Evolutionary conservation across 2,113 vertebrate genomes (phyloP).

Genomic region (Archocentrus centrarchus): DNA sequence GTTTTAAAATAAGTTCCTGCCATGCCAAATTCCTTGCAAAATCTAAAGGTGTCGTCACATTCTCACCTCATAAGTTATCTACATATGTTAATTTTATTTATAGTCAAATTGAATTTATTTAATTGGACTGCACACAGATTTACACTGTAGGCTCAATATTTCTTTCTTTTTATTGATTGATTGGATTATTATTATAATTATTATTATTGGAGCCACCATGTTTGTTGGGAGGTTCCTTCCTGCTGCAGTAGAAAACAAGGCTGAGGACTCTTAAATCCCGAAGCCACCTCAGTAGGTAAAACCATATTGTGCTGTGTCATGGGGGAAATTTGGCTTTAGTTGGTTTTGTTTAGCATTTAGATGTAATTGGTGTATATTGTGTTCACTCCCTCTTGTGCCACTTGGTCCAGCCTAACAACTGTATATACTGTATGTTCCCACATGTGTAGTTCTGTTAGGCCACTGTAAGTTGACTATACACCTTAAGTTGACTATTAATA

Average conservation of each 20-base stretch:
- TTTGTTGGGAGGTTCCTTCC: background rate
- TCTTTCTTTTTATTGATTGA: background rate
- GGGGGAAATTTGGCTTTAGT: background rate
- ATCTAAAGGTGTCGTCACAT: background rate
- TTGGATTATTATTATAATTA: background rate
- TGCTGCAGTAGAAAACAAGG: background rate
- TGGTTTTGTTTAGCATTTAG: background rate
- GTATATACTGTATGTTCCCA: background rate
- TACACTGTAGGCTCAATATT: background rate
- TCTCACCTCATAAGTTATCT: background rate
- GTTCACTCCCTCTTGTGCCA: background rate
- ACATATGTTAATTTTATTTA: background rate
- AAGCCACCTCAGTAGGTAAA: constrained; percentile 1
- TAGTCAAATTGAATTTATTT: background rate
- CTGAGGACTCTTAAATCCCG: background rate
- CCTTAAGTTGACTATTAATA: background rate
- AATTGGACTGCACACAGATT: background rate
- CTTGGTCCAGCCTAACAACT: background rate
- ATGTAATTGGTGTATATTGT: background rate
- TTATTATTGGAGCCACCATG: background rate
- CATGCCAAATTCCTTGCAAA: background rate
- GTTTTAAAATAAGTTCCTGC: background rate
- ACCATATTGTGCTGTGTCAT: background rate
- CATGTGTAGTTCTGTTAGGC: background rate
- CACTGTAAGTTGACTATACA: background rate